Evolutionary conservation across 2,797 vertebrate genomes (phyloP), one percentile per base, ranked within the genome.

Genomic region (Sphaeramia orbicularis): DNA sequence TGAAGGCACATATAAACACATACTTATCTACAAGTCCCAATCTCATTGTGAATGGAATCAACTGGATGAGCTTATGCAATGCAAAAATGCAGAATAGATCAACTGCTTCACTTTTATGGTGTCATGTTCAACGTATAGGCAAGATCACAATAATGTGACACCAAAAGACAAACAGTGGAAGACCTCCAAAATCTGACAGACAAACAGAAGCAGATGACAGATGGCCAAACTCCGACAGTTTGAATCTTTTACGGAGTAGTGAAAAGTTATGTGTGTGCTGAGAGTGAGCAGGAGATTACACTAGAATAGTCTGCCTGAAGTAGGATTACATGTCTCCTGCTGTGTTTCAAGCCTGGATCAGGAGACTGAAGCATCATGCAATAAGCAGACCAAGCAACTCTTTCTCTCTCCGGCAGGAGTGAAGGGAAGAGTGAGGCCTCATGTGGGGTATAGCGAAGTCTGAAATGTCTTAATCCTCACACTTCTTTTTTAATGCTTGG

Each of bases 321-420:
- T 65, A 75, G 85, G 84, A 86, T 92, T 91, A 89, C 71, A 85
- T 69, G 60, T 75, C 76, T 72, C 89, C 90, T 90, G 88, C 86
- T 87, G 82, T 49, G 78, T 79, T 74, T 82, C 66, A 67, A 83
- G 74, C 69, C 55, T 81, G 77, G 86, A 88, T 85, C 73, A 86
- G 76, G 56, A 81, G 64, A 75, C 60, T 50, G 75, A 78, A 80
- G 57, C 43, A 27, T 61, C 76, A 62, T 74, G 71, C 35, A 56
- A 80, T 67, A 65, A 85, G 66, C 58, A 65, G 71, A 59, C 64
- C 67, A 51, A 24, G 63, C 62, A 74, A 60, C 61, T 63, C 74
- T 80, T 79, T 78, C 62, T 43, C 50, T 74, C 76, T 74, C 48
- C 63, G 65, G 63, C 48, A 15, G 41, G 48, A 72, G 45, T 48